phyloP scores from a whole-genome alignment of 2,888 invertebrate species.

The Polydrusus cervinus region DNA sequence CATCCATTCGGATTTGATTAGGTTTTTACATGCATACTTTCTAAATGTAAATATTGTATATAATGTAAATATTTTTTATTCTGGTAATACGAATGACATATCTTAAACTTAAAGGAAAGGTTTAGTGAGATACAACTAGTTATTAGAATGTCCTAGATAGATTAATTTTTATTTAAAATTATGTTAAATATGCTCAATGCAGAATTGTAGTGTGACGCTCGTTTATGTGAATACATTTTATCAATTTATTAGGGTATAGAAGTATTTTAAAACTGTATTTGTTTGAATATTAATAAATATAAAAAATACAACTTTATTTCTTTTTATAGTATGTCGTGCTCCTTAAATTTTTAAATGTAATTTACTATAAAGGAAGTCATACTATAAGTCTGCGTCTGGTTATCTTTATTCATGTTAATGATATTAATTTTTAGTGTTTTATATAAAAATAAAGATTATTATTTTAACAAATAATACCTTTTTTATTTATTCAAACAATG shows the following conservation, averaged over 20 bases:
- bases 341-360: not conserved
- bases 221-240: not conserved
- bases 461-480: conserved; percentile 9
- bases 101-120: conserved; percentile 30
- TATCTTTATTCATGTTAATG: conserved; percentile 5
- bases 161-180: not conserved
- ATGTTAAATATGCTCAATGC: conserved; percentile 9
- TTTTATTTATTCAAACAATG: not conserved
- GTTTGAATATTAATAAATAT: too few species aligned
- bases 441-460: conserved; percentile 16
- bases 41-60: not conserved
- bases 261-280: too few species aligned
- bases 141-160: conserved; percentile 22
- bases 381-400: conserved; percentile 1
- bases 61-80: conserved; percentile 15
- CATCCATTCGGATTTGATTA: too few species aligned
- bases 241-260: not conserved
- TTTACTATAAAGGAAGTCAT: not conserved
- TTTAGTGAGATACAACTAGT: conserved; percentile 36
- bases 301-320: too few species aligned
- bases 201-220: not conserved
- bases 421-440: conserved; percentile 5
- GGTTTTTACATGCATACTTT: not conserved
- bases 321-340: too few species aligned
- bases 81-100: conserved; percentile 11